Conservation (phyloP, 1,140 invertebrate genomes). For the Drosophila ananassae region DNA sequence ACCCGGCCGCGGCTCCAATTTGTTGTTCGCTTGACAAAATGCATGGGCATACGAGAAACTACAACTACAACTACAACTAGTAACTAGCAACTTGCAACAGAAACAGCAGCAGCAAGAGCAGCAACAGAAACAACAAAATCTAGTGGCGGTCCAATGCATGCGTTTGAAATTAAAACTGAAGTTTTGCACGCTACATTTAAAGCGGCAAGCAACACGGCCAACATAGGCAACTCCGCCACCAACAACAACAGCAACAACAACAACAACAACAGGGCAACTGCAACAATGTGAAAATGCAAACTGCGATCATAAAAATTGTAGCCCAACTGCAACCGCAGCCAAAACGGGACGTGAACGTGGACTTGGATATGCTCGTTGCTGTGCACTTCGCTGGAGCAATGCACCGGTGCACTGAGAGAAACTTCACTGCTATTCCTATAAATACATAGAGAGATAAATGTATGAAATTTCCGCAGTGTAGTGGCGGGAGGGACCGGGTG, state of each 20-base stretch:
- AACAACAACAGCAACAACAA: slow-evolving; percentile 9
- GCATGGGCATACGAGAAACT: slow-evolving; percentile 52
- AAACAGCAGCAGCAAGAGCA: slow-evolving; percentile 6
- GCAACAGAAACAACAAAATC: slow-evolving; percentile 23
- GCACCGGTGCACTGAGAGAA: slow-evolving; percentile 21
- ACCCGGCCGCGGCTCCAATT: slow-evolving; percentile 34
- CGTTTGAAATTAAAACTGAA: slow-evolving; percentile 80
- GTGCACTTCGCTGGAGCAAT: slow-evolving; percentile 45
- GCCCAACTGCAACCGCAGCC: slow-evolving; percentile 61
- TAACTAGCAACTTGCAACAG: slow-evolving; percentile 11
- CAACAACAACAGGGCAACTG: slow-evolving; percentile 26
- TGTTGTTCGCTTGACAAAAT: slow-evolving; percentile 66
- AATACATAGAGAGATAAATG: not conserved
- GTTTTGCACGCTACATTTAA: slow-evolving; percentile 80
- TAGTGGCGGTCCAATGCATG: slow-evolving; percentile 76
- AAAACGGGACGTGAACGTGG: slow-evolving; percentile 60
- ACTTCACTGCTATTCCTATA: not conserved
- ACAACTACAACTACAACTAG: slow-evolving; percentile 5
- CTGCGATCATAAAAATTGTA: slow-evolving; percentile 75
- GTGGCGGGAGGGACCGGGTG: slow-evolving; percentile 22
- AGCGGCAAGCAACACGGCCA: slow-evolving; percentile 61
- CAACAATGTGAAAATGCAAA: slow-evolving; percentile 78
- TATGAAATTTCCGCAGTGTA: not conserved
- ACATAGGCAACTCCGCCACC: slow-evolving; percentile 5
- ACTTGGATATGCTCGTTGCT: slow-evolving; percentile 52